Evolutionary conservation across 2,797 vertebrate species (phyloP), one percentile per base, ranked within the genome.

Genomic region (Myotis daubentonii): DNA sequence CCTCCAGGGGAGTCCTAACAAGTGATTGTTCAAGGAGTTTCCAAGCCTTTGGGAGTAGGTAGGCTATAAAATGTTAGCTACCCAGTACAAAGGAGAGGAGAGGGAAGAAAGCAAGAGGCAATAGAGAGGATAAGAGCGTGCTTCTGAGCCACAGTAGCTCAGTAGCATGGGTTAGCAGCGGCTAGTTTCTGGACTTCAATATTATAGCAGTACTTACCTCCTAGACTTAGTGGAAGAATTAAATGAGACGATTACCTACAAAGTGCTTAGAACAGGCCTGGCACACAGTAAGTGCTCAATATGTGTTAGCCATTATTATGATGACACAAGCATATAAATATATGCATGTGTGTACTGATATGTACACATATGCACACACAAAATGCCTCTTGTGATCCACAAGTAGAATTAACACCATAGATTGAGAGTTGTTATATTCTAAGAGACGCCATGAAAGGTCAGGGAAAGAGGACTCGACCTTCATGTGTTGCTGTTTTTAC

Each of bases 271-370:
- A 82, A 51, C 36, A 75, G 44, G 16, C 78, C 65, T 81, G 53
- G 78, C 22, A 83, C 55, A 82, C 53, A 84, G 38, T 72, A 87
- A 93, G 82, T 49, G 33, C 75, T 86, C 93, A 92, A 1, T 85
- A 90, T 82, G 36, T 74, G 49, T 68, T 92, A 90, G 66, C 23
- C 90, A n/a, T 91, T 86, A 65, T 71, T 71, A 76, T 75, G 66
- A 87, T 11, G 75, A 51, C 65, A 30, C 9, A 22, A 19, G 36
- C 30, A 17, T 23, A 16, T 20, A 60, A 55, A 11, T 7, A 20
- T 30, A 38, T 11, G 33, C 16, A 9, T n/a, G 2, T 25, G 36
- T 53, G 22, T 36, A 62, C 71, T 13, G 15, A 23, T 49, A 25
- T 8, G 15, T 49, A 88, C 6, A 79, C 62, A 68, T 2, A 19